Evolutionary conservation across 1,140 invertebrate species (phyloP), one percentile per base, ranked within the genome.

Genomic region (Nymphalis io): DNA sequence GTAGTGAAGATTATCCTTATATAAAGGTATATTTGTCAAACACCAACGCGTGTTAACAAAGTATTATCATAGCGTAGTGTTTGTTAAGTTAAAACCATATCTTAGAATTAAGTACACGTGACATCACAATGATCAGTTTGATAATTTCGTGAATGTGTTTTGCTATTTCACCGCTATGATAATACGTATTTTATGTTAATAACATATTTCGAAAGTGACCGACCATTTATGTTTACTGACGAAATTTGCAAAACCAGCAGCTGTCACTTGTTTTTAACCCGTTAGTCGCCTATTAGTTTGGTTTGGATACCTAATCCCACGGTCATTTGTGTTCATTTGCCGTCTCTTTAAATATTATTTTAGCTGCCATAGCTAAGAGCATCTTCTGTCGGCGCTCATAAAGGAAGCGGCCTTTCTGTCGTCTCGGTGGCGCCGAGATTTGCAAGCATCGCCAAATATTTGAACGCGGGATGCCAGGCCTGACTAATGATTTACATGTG

Each of bases 401-500:
- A 83, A 83, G 77, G 62, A 51, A 72, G 74, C 77, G 75, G 75
- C 78, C 46, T 78, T 75, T 79, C 70, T 76, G 77, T 70, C 71
- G 71, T 46, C 62, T 46, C 70, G 48, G 66, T 80, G 87, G 83
- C 85, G 85, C 83, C 87, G 75, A 71, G 72, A 78, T 85, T 85
- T 82, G 84, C 84, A 78, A 83, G 73, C 63, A 71, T 79, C 83
- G 80, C 77, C 81, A 87, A 90, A 90, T 87, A 88, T 88, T 85
- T 86, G 78, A 81, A 71, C 70, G 75, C 69, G 63, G 73, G 66
- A 80, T 78, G 75, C 76, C 76, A 60, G 48, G 62, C 75, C 70
- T 75, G 73, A 84, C 88, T 91, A 91, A 91, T 91, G 87, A 89
- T 73, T 84, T 84, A 87, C 89, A 91, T 85, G 80, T 89, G 88